Evolutionary conservation across 1,140 invertebrate genomes (phyloP).

Genomic region (Apis florea): DNA sequence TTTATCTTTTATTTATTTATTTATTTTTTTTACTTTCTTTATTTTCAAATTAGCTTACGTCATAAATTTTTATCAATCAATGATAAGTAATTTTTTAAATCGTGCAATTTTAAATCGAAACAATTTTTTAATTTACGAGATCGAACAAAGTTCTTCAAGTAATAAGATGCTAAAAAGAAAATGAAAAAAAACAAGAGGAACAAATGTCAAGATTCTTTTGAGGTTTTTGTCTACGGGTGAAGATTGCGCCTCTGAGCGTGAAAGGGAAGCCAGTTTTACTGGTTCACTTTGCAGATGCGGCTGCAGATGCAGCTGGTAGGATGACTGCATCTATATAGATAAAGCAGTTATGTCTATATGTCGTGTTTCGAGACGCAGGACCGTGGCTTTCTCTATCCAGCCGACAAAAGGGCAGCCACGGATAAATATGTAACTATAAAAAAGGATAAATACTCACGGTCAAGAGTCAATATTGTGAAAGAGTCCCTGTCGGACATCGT

Average conservation of each 20-base stretch:
- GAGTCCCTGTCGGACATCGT: conserved; percentile 55
- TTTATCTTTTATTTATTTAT: no score
- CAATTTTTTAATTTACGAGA: no score
- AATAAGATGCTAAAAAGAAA: neutral
- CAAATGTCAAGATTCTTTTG: conserved; percentile 24
- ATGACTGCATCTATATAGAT: conserved; percentile 49
- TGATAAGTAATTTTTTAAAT: no score
- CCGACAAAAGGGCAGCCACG: conserved; percentile 62
- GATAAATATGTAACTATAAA: conserved; percentile 68
- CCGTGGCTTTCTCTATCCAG: conserved; percentile 57
- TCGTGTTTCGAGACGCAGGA: conserved; percentile 50
- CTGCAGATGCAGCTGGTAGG: conserved; percentile 62
- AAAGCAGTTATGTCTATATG: conserved; percentile 66
- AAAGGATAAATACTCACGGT: conserved; percentile 67
- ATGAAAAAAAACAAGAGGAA: neutral
- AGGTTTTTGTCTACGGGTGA: conserved; percentile 27
- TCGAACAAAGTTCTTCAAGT: neutral
- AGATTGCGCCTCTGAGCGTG: conserved; percentile 18
- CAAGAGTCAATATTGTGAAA: conserved; percentile 72
- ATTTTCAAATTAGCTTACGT: no score
- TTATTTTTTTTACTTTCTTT: no score
- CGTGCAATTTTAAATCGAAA: no score
- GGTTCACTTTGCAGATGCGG: conserved; percentile 55
- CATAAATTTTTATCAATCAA: no score
- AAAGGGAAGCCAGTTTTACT: conserved; percentile 59